Base-by-base conservation (phyloP, 2,888 invertebrate species). In the Troilus luridus region DNA sequence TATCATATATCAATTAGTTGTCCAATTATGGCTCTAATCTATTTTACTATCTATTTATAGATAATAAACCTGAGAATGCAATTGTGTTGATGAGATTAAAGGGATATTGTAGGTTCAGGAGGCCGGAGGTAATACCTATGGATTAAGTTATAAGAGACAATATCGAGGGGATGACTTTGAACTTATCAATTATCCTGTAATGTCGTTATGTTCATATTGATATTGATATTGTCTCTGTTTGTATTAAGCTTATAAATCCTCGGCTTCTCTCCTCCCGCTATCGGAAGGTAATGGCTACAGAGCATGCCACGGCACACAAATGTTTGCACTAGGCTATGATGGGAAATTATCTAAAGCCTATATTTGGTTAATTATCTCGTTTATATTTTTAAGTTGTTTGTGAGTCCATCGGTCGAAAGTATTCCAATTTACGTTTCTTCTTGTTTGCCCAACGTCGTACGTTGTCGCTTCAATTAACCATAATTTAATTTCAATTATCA, bases 201-300 rank as follows among this genome's bases (percentile, higher is more conserved):
- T 90, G 77, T 77, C 67, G 89, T 67, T 85, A 90, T 90, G 72
- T 77, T 77, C 41, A 77, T 77, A 85, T 90, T 90, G 81, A 90
- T 90, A 85, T 90, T 90, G 85, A 90, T 59, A 85, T 90, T 90
- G 90, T 90, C 90, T 41, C 14, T 90, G 81, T 90, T 90, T 90
- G 90, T n/a, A 58, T 62, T 59, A 41, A 90, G 85, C 90, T 62
- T 90, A 90, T 81, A 85, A 90, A 85, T 90, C 88, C 85, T 85
- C 85, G 14, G 10, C 60, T 72, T 41, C 77, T 90, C 60, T 58
- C n/a, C 41, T 54, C 27, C 59, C 41, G 77, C n/a, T 60, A 72
- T 60, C 90, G 77, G 9, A 56, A 90, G 72, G 27, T 90, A 90
- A 90, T 88, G 59, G 62, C 85, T 77, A 12, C 21, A 17, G 10